A percentile compares a stretch with the other conserved stretches of the same genome.
Conservation (phyloP, 2,888 invertebrate species). For the Noctua fimbriata region DNA sequence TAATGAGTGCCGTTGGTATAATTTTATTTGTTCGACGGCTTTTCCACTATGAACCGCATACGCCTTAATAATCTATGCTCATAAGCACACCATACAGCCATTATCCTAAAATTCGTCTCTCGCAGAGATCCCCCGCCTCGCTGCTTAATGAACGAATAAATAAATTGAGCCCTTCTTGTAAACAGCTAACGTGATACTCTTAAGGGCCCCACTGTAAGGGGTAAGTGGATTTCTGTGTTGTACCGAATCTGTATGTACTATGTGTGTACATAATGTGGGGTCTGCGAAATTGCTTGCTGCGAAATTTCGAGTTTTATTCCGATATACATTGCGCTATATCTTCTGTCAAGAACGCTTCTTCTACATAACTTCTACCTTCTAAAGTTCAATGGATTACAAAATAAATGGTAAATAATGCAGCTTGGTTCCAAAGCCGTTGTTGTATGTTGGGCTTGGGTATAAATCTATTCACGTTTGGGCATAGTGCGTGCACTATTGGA, state of each 20-base stretch:
- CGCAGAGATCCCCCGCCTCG: constrained; percentile 85
- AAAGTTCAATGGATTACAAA: constrained; percentile 60
- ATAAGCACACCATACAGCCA: constrained; percentile 78
- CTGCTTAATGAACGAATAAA: constrained; percentile 89
- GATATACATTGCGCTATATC: constrained; percentile 49
- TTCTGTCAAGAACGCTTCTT: constrained; percentile 31
- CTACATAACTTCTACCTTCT: constrained; percentile 12
- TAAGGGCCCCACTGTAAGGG: constrained; percentile 87
- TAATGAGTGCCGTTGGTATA: constrained; percentile 60
- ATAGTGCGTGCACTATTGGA: constrained; percentile 68
- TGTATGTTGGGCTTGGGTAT: constrained; percentile 52
- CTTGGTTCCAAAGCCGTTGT: constrained; percentile 32
- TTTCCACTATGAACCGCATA: constrained; percentile 66
- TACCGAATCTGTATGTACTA: constrained; percentile 83
- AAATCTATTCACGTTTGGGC: constrained; percentile 70
- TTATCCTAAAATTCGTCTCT: constrained; percentile 89
- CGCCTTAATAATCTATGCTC: constrained; percentile 71
- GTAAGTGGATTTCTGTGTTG: constrained; percentile 90
- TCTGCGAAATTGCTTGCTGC: constrained; percentile 66
- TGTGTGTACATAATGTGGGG: constrained; percentile 77
- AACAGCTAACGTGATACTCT: constrained; percentile 83
- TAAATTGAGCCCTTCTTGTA: constrained; percentile 89
- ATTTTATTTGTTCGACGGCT: constrained; percentile 65
- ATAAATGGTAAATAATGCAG: constrained; percentile 41
- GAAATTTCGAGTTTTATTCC: constrained; percentile 63